Evolutionary conservation across 2,888 invertebrate genomes (phyloP), one percentile per base, ranked within the genome.

Genomic region (Hyppa rectilinea): DNA sequence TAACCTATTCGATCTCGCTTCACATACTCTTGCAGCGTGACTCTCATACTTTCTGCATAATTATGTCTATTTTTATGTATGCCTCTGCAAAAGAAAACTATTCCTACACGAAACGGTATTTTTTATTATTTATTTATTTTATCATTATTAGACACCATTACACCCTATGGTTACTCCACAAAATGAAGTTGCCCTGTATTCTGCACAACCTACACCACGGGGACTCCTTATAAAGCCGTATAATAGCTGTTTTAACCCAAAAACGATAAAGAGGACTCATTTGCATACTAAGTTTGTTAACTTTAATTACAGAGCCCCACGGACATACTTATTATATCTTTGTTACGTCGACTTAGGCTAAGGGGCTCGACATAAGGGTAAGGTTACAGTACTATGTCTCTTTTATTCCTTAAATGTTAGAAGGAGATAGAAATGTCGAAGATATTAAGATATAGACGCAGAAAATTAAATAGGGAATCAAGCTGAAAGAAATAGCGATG

Each of bases 201-300:
- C 61, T 58, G 78, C 76, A 86, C 79, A 85, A 79, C 75, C 78
- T 72, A 80, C 83, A 85, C 84, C 87, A 75, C 87, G 61, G 82
- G 85, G 89, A 80, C 85, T 87, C 87, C 86, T 89, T 90, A 90
- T 89, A 89, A 89, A 91, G 87, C 87, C 88, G 85, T 87, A 83
- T 88, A 91, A 89, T 91, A 87, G 87, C 89, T 89, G 90, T 87
- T 90, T 89, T 85, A 89, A 84, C 90, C 92, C 89, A 87, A 91
- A 92, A 92, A 90, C 92, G 90, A 91, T 92, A 90, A 91, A 90
- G 90, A 88, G 87, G 81, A 82, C 88, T 89, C 86, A 84, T 92
- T 91, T 91, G 90, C 92, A 92, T 92, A 88, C 87, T 80, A 88
- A 90, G 87, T 91, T 89, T 90, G 90, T 91, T 90, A 91, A 88